These are phyloP conservation scores for Seriola quinqueradiata DNA, from an alignment of 2,113 vertebrate species.

Conservation along the genomic window DNA sequence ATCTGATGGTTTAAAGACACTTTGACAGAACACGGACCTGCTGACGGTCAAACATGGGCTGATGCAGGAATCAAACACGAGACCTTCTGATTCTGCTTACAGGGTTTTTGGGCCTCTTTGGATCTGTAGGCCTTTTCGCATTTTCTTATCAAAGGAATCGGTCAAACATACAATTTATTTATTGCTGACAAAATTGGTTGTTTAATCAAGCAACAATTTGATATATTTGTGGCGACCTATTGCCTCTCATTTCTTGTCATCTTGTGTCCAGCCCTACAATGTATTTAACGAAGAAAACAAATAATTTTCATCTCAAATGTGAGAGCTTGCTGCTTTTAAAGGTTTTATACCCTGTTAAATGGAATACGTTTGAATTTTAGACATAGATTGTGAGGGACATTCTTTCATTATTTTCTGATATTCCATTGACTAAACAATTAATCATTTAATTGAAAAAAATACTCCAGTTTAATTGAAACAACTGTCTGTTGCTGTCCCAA, in stretches of 20 bases:
- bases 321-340: too few relatives aligned
- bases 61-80: not conserved
- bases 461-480: too few relatives aligned
- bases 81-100: not conserved
- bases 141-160: not conserved
- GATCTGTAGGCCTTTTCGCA: too few relatives aligned
- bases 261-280: not conserved
- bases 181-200: not conserved
- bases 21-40: not conserved
- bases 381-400: not conserved
- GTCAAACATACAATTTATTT: not conserved
- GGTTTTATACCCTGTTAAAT: not conserved
- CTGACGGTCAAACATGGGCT: not conserved
- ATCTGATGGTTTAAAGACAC: not conserved
- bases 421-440: not conserved
- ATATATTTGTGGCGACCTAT: not conserved
- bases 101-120: too few relatives aligned
- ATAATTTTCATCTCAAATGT: too few relatives aligned
- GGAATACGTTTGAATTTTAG: not conserved
- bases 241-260: not conserved
- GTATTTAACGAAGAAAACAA: not conserved
- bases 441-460: not conserved
- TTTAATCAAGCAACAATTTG: not conserved
- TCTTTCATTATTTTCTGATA: not conserved
- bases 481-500: too few relatives aligned